Evolutionary conservation across 2,797 vertebrate genomes (phyloP), one percentile per base, ranked within the genome.

Genomic region (Mycteria americana): DNA sequence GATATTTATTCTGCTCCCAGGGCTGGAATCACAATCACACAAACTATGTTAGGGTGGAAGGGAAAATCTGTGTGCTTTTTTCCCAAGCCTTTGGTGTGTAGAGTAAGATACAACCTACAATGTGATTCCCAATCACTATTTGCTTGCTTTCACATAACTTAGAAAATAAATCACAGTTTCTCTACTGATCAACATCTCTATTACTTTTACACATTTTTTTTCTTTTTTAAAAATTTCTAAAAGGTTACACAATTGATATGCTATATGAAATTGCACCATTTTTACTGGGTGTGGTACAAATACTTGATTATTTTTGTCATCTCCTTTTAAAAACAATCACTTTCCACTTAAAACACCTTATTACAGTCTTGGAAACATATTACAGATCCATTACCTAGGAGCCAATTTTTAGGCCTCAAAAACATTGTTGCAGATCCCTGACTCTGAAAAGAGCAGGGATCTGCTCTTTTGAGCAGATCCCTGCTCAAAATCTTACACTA

Each of bases 51-150:
- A 50, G 4, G 9, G 16, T 10, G 13, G 6, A 69, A 4, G 8
- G 14, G 6, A 35, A 67, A 68, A 54, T 23, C 17, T 39, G 4
- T 15, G 10, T 18, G 5, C 0, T 10, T 45, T 85, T 56, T n/a
- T 27, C 7, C 25, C 19, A 53, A 70, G 48, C 2, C 0, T 0
- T 9, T 31, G 6, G 11, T 28, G 4, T n/a, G 8, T 10, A 46
- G 24, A 60, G 3, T 16, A 79, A 69, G 17, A n/a, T n/a, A 56
- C 1, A 3, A 30, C 24, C 28, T 54, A 46, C 21, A 83, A 2
- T 0, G 6, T 10, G 6, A 67, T 28, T 37, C 15, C 15, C 30
- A 27, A 23, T 10, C 30, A 46, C 28, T 45, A 21, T 53, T 63
- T 24, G 6, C 8, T 75, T 78, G 7, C 41, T 68, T 83, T 56